These are phyloP conservation scores for Strigamia crassipes DNA, from an alignment of 2,888 invertebrate genomes.

Conservation along the genomic window DNA sequence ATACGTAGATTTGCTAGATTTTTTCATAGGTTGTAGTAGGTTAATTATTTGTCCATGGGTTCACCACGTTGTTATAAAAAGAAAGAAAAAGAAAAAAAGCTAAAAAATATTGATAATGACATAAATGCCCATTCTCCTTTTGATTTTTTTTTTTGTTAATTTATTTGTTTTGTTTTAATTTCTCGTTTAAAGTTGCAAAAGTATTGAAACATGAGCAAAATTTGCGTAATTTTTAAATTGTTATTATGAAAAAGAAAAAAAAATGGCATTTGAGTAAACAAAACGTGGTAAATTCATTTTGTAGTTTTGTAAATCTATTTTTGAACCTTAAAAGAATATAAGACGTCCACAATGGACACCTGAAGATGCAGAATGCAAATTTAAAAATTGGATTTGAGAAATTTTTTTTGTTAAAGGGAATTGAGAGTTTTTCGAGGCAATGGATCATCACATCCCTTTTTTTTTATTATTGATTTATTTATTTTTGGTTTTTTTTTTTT, in stretches of 20 bases:
- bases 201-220: neutral
- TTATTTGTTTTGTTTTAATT: no score
- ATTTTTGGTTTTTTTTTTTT: no score
- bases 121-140: neutral
- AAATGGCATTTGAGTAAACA: no score
- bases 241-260: neutral
- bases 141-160: no score
- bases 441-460: neutral
- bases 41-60: conserved; percentile 28
- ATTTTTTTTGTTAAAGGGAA: neutral
- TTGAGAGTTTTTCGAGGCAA: no score
- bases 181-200: neutral
- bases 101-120: no score
- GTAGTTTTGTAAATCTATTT: conserved; percentile 45
- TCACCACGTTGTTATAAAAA: no score
- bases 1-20: conserved; percentile 43
- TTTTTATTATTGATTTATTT: no score
- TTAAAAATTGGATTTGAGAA: neutral
- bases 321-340: conserved; percentile 1
- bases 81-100: neutral
- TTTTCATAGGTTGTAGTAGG: conserved; percentile 44
- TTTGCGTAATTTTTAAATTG: neutral
- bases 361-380: neutral
- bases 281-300: conserved; percentile 37
- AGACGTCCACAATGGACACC: neutral